Evolutionary conservation across 30 jellyfish, hydroid and myxozoan species (phyloP).

Genomic region (Pelagia noctiluca): DNA sequence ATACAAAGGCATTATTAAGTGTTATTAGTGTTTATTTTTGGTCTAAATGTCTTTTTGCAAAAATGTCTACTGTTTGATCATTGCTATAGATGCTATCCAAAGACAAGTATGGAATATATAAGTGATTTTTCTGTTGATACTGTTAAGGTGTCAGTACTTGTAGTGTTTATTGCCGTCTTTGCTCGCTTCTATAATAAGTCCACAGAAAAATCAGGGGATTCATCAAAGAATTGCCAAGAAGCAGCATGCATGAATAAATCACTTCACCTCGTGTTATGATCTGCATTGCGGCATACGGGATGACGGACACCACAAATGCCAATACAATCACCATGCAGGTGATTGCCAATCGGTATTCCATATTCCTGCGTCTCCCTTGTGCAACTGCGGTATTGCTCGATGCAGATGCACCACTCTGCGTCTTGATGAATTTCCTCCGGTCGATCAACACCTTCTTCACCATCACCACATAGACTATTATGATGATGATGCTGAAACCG

Average conservation of each 20-base stretch:
- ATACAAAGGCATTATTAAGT: no score
- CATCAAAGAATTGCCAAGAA: conserved; percentile 4
- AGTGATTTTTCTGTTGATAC: no score
- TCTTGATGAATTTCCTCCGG: background rate
- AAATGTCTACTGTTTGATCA: no score
- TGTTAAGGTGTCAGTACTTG: no score
- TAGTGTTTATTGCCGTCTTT: conserved; percentile 5
- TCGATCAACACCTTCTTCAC: background rate
- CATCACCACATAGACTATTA: background rate
- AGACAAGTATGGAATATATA: no score
- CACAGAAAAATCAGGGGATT: background rate
- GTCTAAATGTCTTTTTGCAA: no score
- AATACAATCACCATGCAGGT: background rate
- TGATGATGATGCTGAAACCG: background rate
- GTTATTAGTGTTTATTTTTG: no score
- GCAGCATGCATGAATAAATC: background rate
- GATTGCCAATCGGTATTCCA: background rate
- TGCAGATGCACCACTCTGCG: background rate
- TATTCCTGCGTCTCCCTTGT: background rate
- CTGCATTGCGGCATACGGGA: background rate
- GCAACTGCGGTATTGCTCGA: background rate
- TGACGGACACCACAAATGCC: background rate
- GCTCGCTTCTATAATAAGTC: background rate
- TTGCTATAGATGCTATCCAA: no score
- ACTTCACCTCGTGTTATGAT: background rate